A percentile compares a stretch with the other conserved stretches of the same genome.
Conservation (phyloP, 2,888 invertebrate species). For the Lissocephala sabroskyi region DNA sequence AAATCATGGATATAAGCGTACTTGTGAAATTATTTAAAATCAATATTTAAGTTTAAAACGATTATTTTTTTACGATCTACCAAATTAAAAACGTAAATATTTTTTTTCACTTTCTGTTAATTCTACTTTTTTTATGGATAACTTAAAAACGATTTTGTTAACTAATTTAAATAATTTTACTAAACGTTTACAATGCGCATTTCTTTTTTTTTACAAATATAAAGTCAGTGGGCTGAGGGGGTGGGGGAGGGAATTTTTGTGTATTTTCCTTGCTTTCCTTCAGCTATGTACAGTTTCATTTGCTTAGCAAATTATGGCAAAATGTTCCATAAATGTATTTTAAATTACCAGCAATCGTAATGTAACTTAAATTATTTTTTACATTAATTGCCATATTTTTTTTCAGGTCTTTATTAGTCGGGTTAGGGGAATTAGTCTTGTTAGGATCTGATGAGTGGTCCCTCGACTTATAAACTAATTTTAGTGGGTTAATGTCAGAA, state of each 20-base stretch:
- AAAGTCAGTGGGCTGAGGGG: constrained; percentile 46
- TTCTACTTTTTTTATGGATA: constrained; percentile 6
- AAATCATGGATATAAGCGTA: constrained; percentile 64
- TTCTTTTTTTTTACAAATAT: constrained; percentile 35
- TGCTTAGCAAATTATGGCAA: constrained; percentile 67
- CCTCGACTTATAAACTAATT: constrained; percentile 41
- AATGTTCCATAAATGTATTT: too few relatives aligned
- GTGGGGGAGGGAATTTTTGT: constrained; percentile 7
- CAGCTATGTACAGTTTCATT: constrained; percentile 35
- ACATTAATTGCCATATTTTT: constrained; percentile 16
- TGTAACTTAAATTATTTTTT: constrained; percentile 9
- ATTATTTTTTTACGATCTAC: constrained; percentile 43
- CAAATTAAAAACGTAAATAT: constrained; percentile 36
- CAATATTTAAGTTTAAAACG: constrained; percentile 39
- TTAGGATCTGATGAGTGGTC: constrained; percentile 17
- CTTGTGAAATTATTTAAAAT: constrained; percentile 46
- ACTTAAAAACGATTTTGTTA: constrained; percentile 1
- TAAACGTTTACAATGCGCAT: not conserved
- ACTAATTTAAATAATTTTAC: constrained; percentile 21
- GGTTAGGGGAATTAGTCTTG: constrained; percentile 9
- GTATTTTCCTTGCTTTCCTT: constrained; percentile 10
- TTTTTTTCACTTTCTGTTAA: constrained; percentile 8
- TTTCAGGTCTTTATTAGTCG: constrained; percentile 9
- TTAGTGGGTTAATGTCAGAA: constrained; percentile 34
- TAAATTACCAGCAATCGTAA: constrained; percentile 6